Evolutionary conservation across 2,797 vertebrate genomes (phyloP), one percentile per base, ranked within the genome.

Genomic region (Chaunax sp.): DNA sequence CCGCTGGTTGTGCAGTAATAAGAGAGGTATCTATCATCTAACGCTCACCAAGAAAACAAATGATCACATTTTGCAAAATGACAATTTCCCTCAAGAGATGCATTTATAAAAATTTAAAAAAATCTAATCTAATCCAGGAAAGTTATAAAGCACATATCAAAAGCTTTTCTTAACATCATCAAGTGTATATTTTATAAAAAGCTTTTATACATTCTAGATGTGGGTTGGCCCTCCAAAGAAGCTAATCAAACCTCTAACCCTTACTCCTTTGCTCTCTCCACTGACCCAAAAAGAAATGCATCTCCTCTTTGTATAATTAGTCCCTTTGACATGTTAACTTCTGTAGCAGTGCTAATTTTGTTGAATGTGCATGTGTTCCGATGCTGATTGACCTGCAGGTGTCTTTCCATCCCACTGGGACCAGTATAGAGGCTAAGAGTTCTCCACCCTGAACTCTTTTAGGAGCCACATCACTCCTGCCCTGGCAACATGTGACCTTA

Each of bases 351-450:
- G 61, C 52, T 77, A 50, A 81, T 83, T 85, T 28, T 86, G 81
- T 78, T 78, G 75, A 68, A 65, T 22, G 6, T 63, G 72, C 85
- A 85, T 78, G 65, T 88, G 82, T 80, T 74, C 64, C 60, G 28
- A 84, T 78, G 83, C 68, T 87, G 88, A 92, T 79, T 87, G 88
- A 91, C 74, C 82, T 41, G 53, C 62, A 69, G 78, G 78, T 75
- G 71, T 81, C 70, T 56, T 64, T 79, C 69, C 40, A 75, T 77
- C 71, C 86, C 75, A 13, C 18, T 25, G 82, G 78, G 84, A 77
- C 64, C 35, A 53, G 69, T 44, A 30, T n/a, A 54, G 37, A 65
- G n/a, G 26, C 73, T 81, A 86, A 84, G 59, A 41, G 46, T 59
- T 84, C 62, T 69, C 77, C 58, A n/a, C 59, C 38, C 68, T 78